Percentiles rank a stretch among this genome's conserved stretches.
Evolutionary conservation across 2,888 invertebrate genomes (phyloP).

Genomic region (Meghimatium bilineatum): DNA sequence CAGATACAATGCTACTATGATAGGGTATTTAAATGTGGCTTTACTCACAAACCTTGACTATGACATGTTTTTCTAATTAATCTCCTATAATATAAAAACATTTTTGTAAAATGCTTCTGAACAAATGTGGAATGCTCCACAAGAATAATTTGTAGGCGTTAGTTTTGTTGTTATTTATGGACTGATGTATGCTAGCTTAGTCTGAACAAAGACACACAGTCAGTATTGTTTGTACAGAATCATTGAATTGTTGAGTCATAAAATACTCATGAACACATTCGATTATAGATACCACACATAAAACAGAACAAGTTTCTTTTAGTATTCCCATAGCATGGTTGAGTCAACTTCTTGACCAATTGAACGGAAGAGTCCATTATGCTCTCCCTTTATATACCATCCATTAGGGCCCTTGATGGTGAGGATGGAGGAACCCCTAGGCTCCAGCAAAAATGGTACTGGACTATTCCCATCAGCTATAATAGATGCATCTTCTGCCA

Average conservation of each 20-base stretch:
- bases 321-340: constrained; percentile 65
- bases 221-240: background rate
- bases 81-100: no score
- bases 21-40: no score
- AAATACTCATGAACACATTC: background rate
- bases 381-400: constrained; percentile 79
- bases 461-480: constrained; percentile 87
- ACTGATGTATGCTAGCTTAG: background rate
- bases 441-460: constrained; percentile 92
- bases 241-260: background rate
- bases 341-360: constrained; percentile 55
- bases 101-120: background rate
- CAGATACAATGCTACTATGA: no score
- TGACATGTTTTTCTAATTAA: no score
- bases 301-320: background rate
- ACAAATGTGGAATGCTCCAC: constrained; percentile 9
- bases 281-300: background rate
- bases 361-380: constrained; percentile 74
- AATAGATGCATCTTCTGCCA: constrained; percentile 88
- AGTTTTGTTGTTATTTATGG: background rate
- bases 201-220: background rate
- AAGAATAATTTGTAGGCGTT: background rate
- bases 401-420: constrained; percentile 87
- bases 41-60: no score
- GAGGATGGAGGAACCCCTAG: constrained; percentile 93